A percentile compares a stretch with the other conserved stretches of the same genome.
Evolutionary conservation across 2,113 vertebrate species (phyloP).

Genomic region (Dascyllus trimaculatus): DNA sequence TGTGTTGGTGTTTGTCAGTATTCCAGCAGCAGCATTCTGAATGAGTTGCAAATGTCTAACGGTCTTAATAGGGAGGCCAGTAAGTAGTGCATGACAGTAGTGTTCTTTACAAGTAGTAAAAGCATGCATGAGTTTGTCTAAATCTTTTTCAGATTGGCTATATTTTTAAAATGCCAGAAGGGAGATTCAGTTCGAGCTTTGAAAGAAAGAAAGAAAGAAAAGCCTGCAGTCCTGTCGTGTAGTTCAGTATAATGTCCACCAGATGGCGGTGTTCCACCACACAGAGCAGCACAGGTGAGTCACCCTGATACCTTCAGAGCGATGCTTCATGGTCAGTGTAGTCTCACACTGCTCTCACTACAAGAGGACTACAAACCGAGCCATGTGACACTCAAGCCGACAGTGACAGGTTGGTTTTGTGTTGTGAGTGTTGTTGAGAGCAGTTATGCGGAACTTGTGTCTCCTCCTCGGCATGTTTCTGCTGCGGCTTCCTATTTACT

Average conservation of each 20-base stretch:
- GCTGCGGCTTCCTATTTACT: conserved; percentile 66
- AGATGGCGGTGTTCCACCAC: conserved; percentile 3
- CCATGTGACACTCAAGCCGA: conserved; percentile 52
- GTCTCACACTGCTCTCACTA: background rate
- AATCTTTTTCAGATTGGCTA: too few species aligned
- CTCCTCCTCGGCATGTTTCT: conserved; percentile 30
- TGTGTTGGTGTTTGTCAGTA: too few species aligned
- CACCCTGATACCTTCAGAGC: background rate
- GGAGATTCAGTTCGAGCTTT: too few species aligned
- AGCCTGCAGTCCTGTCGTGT: too few species aligned
- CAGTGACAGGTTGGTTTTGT: conserved; percentile 27
- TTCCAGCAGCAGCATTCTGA: too few species aligned
- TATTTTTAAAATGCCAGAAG: too few species aligned
- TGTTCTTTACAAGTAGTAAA: too few species aligned
- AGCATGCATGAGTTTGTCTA: too few species aligned
- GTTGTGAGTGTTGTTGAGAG: background rate
- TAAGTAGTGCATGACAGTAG: too few species aligned
- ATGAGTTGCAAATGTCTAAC: too few species aligned
- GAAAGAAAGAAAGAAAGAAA: background rate
- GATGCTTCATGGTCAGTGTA: conserved; percentile 65
- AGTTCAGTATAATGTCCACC: background rate
- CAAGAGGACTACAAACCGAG: conserved; percentile 31
- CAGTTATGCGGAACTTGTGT: conserved; percentile 74
- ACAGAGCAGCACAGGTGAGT: conserved; percentile 41
- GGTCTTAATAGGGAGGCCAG: too few species aligned